Conservation (phyloP, 2,113 vertebrate species). For the Mesoclemmys tuberculata region DNA sequence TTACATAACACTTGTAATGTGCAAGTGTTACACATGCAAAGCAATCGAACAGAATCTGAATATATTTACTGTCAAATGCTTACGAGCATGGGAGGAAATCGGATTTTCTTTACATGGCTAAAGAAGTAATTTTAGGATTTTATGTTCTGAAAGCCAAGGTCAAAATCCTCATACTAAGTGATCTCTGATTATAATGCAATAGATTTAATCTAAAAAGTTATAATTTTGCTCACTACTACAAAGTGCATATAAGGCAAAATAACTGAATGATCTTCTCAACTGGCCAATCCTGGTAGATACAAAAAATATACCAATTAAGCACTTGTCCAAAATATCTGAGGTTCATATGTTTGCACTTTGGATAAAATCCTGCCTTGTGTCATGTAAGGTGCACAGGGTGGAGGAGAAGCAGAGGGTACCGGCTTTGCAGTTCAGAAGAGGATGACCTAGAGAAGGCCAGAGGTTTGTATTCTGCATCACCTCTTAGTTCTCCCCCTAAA, state of each 20-base stretch:
- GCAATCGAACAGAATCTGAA: constrained; percentile 7
- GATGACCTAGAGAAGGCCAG: background rate
- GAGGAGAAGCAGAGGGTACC: background rate
- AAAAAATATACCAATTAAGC: background rate
- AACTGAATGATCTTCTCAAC: background rate
- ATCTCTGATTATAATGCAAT: background rate
- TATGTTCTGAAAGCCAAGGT: constrained; percentile 25
- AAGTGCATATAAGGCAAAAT: background rate
- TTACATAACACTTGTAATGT: no score
- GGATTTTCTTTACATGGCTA: background rate
- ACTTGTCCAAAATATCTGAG: background rate
- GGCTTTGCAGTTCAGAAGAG: background rate
- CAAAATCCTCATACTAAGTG: background rate
- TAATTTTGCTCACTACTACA: background rate
- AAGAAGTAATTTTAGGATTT: constrained; percentile 31
- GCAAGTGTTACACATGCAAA: constrained; percentile 20
- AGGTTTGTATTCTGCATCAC: background rate
- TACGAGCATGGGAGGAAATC: constrained; percentile 18
- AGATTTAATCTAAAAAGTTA: background rate
- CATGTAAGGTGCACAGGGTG: background rate
- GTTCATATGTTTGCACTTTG: background rate
- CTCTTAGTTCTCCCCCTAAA: background rate
- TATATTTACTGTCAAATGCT: constrained; percentile 22
- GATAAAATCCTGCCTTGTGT: background rate
- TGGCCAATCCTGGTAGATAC: background rate